Percentiles rank a stretch among this genome's conserved stretches.
phyloP scores from a whole-genome alignment of 2,113 vertebrate genomes.

The Carlito syrichta region DNA sequence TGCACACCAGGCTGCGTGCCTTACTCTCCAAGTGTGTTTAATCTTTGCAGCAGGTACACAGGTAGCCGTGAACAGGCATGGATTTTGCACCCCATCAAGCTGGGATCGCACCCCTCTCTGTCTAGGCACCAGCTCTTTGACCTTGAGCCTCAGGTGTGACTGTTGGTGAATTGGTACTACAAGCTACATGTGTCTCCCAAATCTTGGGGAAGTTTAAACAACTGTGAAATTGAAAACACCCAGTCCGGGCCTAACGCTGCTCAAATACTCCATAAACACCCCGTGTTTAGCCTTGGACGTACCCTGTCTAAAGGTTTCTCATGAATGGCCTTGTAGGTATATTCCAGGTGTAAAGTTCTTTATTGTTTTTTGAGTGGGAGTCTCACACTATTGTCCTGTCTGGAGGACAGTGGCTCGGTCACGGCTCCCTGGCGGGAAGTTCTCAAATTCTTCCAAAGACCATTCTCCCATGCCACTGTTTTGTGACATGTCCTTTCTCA shows the following conservation, averaged over 20 bases:
- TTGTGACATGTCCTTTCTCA: fast-evolving
- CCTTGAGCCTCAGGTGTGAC: neutral
- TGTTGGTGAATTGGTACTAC: neutral
- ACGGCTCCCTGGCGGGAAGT: too few relatives aligned
- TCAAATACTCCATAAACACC: fast-evolving
- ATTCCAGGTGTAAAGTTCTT: neutral
- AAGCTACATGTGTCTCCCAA: neutral
- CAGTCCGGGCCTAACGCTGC: neutral
- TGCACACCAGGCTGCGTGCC: neutral
- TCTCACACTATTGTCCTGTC: too few relatives aligned
- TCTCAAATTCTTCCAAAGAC: neutral
- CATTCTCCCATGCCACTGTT: neutral
- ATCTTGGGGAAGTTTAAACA: neutral
- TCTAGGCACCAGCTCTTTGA: neutral
- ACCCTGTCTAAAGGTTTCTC: neutral
- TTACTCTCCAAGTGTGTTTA: fast-evolving
- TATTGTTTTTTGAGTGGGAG: too few relatives aligned
- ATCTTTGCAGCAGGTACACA: fast-evolving
- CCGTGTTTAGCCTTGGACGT: neutral
- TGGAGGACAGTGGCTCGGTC: too few relatives aligned
- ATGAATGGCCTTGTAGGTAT: neutral
- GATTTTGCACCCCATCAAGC: fast-evolving
- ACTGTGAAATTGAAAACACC: fast-evolving
- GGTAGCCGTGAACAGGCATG: fast-evolving
- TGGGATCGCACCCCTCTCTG: fast-evolving